Evolutionary conservation across 1,140 invertebrate species (phyloP).

Genomic region (Ostrea edulis): DNA sequence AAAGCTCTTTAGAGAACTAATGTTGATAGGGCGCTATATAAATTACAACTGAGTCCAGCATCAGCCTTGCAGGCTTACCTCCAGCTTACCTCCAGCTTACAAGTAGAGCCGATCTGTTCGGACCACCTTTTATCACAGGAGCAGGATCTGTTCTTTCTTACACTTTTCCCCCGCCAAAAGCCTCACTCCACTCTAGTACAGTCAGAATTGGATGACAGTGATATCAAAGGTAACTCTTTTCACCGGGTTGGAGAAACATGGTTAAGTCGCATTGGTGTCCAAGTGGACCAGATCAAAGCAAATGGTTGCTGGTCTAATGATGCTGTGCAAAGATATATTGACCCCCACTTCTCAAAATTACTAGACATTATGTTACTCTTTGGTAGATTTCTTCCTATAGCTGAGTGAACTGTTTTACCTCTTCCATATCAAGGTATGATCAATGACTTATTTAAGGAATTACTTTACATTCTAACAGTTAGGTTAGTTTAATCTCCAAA

Average conservation of each 20-base stretch:
- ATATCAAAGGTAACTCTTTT: slow-evolving; percentile 42
- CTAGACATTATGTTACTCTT: slow-evolving; percentile 25
- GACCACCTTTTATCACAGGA: slow-evolving; percentile 14
- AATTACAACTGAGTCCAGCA: slow-evolving; percentile 37
- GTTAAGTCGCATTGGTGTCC: slow-evolving; percentile 27
- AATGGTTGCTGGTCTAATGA: slow-evolving; percentile 45
- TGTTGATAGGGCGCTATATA: too few relatives aligned
- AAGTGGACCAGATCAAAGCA: slow-evolving; percentile 33
- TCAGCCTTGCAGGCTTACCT: slow-evolving; percentile 21
- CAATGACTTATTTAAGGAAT: too few relatives aligned
- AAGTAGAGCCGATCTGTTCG: slow-evolving; percentile 19
- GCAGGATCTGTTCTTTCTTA: not conserved
- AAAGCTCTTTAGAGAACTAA: too few relatives aligned
- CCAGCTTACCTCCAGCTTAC: slow-evolving; percentile 5
- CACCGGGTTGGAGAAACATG: slow-evolving; percentile 44
- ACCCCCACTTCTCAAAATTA: slow-evolving; percentile 39
- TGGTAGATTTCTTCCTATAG: slow-evolving; percentile 1
- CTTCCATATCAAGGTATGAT: slow-evolving; percentile 17
- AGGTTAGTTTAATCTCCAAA: not conserved
- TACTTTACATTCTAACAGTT: too few relatives aligned
- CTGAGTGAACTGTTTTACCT: not conserved
- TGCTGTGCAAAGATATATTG: slow-evolving; percentile 44
- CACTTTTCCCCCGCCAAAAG: not conserved
- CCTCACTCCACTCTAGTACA: not conserved
- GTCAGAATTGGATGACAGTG: not conserved